Conservation (phyloP, 2,888 invertebrate species). For the Pandemis heparana region DNA sequence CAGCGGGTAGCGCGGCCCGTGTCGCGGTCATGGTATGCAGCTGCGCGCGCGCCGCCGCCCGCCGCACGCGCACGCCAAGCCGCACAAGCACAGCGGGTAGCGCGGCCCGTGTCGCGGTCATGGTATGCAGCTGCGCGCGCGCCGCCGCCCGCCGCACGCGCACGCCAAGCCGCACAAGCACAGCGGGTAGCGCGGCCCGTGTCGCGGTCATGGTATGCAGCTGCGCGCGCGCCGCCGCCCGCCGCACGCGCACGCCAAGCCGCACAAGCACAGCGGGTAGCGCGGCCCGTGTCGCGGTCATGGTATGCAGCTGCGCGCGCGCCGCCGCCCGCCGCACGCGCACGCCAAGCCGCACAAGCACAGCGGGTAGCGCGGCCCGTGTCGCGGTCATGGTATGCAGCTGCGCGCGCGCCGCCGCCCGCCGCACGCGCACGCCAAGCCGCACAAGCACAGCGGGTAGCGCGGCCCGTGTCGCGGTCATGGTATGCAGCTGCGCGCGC, state of each 20-base stretch:
- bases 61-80: slow-evolving; percentile 18
- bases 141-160: slow-evolving; percentile 43
- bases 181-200: neutral
- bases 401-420: slow-evolving; percentile 47
- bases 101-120: no score
- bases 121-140: slow-evolving; percentile 46
- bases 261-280: neutral
- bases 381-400: no score
- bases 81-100: neutral
- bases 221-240: slow-evolving; percentile 47
- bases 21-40: no score
- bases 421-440: slow-evolving; percentile 25
- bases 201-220: no score
- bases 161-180: slow-evolving; percentile 16
- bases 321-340: slow-evolving; percentile 43
- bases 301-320: slow-evolving; percentile 46
- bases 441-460: neutral
- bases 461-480: no score
- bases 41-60: neutral
- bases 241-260: slow-evolving; percentile 25
- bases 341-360: slow-evolving; percentile 16
- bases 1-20: neutral
- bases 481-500: slow-evolving; percentile 46
- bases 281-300: no score
- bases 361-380: neutral